These are phyloP conservation scores for Cephalopachus bancanus DNA, from an alignment of 2,797 vertebrate species.

Conservation along the genomic window DNA sequence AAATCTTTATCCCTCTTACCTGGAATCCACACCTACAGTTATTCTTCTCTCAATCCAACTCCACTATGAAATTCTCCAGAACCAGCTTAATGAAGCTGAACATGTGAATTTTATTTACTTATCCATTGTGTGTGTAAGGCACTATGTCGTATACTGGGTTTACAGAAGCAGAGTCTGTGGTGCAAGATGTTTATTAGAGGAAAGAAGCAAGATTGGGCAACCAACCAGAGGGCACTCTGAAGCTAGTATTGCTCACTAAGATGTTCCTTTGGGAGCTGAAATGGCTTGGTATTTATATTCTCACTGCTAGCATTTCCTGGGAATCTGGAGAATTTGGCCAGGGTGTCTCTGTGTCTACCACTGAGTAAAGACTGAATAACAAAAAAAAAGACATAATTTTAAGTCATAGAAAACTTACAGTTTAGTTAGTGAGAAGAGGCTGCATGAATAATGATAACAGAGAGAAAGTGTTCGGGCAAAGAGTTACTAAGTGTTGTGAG, in stretches of 20 bases:
- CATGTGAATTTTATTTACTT: not conserved
- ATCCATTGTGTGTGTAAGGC: not conserved
- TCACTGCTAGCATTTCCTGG: not conserved
- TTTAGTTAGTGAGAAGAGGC: not conserved
- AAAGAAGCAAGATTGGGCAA: too few species aligned
- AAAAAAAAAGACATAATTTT: not conserved
- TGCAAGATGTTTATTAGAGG: too few species aligned
- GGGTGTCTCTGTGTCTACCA: not conserved
- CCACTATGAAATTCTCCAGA: not conserved
- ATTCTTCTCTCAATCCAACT: not conserved
- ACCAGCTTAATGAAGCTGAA: not conserved
- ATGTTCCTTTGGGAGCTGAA: not conserved
- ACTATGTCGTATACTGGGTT: not conserved
- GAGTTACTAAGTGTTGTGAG: not conserved
- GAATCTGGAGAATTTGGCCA: not conserved
- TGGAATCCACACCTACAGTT: not conserved
- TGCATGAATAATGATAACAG: not conserved
- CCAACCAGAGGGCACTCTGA: not conserved
- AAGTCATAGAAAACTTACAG: conserved; percentile 20
- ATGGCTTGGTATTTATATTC: not conserved
- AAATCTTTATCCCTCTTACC: not conserved
- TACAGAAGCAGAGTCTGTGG: not conserved
- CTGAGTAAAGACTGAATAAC: not conserved
- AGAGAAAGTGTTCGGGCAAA: not conserved
- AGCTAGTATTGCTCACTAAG: not conserved